A percentile compares a stretch with the other conserved stretches of the same genome.
Conservation (phyloP, 2,797 vertebrate genomes). For the Eidolon dupreanum region DNA sequence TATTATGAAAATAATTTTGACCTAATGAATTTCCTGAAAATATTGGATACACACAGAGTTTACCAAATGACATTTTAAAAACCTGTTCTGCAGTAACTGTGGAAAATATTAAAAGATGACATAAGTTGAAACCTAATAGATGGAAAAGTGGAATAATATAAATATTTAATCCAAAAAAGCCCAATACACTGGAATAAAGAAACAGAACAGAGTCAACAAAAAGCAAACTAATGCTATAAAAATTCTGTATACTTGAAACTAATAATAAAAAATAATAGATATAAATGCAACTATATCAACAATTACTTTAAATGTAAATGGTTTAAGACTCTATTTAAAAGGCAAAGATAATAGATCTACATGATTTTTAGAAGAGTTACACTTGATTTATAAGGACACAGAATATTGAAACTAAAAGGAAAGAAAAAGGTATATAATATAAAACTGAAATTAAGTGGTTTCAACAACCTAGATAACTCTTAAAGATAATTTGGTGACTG, state of each 20-base stretch:
- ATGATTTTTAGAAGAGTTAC: background rate
- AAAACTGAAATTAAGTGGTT: background rate
- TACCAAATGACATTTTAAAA: background rate
- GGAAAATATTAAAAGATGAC: background rate
- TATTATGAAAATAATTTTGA: background rate
- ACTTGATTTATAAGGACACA: background rate
- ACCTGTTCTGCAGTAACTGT: background rate
- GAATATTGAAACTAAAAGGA: background rate
- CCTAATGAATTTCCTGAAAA: background rate
- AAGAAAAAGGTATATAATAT: background rate
- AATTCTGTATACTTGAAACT: background rate
- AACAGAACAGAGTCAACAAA: background rate
- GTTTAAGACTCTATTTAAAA: background rate
- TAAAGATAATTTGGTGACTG: background rate
- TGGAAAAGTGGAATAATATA: background rate
- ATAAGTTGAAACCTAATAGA: background rate
- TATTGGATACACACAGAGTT: background rate
- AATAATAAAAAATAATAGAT: background rate
- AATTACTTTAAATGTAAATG: background rate
- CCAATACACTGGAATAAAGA: background rate
- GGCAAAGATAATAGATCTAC: background rate
- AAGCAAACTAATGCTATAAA: background rate
- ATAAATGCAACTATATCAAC: background rate
- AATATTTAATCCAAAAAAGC: background rate
- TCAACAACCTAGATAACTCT: background rate